Base-by-base conservation (phyloP, 2,888 invertebrate genomes). In the Hyposoter dolosus region DNA sequence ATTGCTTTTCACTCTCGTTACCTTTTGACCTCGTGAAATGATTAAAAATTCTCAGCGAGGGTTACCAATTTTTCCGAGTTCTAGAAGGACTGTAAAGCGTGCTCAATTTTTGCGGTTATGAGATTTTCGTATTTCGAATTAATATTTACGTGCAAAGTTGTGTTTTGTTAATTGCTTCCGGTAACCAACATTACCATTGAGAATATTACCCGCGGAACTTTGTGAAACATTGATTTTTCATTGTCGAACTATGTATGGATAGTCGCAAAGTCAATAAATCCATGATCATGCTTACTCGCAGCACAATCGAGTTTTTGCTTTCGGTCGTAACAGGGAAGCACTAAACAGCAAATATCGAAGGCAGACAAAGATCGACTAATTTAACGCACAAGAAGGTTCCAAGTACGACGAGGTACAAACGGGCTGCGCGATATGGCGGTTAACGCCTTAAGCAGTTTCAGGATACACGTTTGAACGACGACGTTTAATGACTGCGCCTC, bases 401-500 rank as follows among this genome's bases (percentile, higher is more conserved):
- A 28, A 60, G 45, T 45, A 69, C 45, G 45, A 69, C 23, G 56
- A 74, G 40, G 32, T 17, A 77, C 28, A 63, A 76, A 82, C 15
- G 23, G 17, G 50, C 43, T n/a, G 77, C 35, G 71, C 40, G 32
- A 80, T 71, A 65, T 69, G 68, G 35, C 32, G n/a, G 28, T 50
- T 28, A 75, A 60, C 47, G 80, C 68, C 50, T 47, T 50, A 53
- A 84, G 80, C 80, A 47, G 56, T 53, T 12, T 50, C 50, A 68
- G 66, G 47, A 83, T 79, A 79, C 78, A 68, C 79, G 79, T 83
- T 83, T 79, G 23, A 75, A 66, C 75, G 65, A 84, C 68, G 74
- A 76, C 75, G 71, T 91, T 90, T 91, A 90, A 89, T 85, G 90
- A 91, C 90, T 90, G 81, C 87, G 91, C 91, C 91, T 88, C 88